Conservation (phyloP, 2,888 invertebrate genomes). For the Tachina lurida region DNA sequence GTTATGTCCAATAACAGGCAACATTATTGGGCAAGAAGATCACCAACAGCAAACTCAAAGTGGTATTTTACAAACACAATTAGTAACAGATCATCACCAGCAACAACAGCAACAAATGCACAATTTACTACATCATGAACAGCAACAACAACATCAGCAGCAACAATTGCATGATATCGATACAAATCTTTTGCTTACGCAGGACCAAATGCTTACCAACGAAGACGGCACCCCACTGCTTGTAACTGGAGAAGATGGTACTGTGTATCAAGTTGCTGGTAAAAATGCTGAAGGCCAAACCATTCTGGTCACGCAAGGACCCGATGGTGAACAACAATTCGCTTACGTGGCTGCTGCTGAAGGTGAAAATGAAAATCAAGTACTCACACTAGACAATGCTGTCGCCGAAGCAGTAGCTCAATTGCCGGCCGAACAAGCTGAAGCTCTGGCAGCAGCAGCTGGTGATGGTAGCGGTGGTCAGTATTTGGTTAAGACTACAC, state of each 20-base stretch:
- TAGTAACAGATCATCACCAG: conserved; percentile 76
- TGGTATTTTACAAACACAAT: conserved; percentile 74
- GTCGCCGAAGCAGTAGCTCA: conserved; percentile 82
- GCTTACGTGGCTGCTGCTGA: conserved; percentile 87
- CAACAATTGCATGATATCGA: conserved; percentile 75
- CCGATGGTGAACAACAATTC: conserved; percentile 89
- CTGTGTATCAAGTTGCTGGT: conserved; percentile 87
- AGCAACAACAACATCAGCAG: conserved; percentile 77
- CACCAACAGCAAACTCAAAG: conserved; percentile 74
- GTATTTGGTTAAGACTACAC: conserved; percentile 79
- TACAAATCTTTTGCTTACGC: conserved; percentile 77
- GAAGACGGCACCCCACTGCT: conserved; percentile 88
- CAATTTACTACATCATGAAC: conserved; percentile 71
- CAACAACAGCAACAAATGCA: conserved; percentile 77
- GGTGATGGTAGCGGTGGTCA: conserved; percentile 76
- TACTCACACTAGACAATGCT: conserved; percentile 83
- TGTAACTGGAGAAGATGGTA: conserved; percentile 92
- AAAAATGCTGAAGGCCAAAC: conserved; percentile 91
- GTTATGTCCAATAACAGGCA: conserved; percentile 88
- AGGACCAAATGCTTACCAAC: conserved; percentile 82
- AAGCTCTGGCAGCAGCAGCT: conserved; percentile 76
- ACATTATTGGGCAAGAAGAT: conserved; percentile 85
- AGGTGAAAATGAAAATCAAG: conserved; percentile 84
- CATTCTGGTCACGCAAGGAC: conserved; percentile 88
- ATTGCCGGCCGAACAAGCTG: conserved; percentile 78